Evolutionary conservation across 2,113 vertebrate genomes (phyloP).

Genomic region (Chaetodon auriga): DNA sequence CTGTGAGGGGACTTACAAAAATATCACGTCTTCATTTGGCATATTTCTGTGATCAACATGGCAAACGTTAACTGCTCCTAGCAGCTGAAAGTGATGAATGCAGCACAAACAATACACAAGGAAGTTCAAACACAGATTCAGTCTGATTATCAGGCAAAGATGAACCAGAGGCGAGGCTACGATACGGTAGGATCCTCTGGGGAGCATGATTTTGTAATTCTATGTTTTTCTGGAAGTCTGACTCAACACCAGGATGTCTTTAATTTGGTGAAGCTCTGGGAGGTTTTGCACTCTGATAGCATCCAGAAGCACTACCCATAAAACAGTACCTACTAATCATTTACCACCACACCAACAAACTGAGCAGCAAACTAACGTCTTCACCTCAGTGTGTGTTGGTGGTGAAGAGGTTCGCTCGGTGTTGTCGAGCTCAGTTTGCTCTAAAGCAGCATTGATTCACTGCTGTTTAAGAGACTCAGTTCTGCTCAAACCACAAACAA

Average conservation of each 20-base stretch:
- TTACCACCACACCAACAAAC: neutral
- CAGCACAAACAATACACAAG: neutral
- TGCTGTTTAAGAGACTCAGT: conserved; percentile 24
- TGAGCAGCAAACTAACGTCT: conserved; percentile 8
- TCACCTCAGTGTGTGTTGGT: neutral
- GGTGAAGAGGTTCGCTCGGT: neutral
- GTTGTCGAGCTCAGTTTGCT: conserved; percentile 50
- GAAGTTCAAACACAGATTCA: neutral
- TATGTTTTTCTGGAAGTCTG: too few species aligned
- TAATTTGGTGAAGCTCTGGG: neutral
- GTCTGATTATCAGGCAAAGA: neutral
- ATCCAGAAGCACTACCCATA: too few species aligned
- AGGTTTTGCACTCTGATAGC: neutral
- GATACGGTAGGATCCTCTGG: too few species aligned
- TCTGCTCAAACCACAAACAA: conserved; percentile 23
- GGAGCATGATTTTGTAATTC: too few species aligned
- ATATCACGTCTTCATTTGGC: neutral
- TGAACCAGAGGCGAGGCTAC: neutral
- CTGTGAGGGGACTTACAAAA: neutral
- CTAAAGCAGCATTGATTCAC: conserved; percentile 32
- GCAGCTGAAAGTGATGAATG: neutral
- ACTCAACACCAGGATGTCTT: neutral
- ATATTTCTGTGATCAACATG: neutral
- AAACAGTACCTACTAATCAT: too few species aligned
- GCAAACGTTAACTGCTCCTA: neutral